Evolutionary conservation across 2,113 vertebrate genomes (phyloP).

Genomic region (Pelecanus crispus): DNA sequence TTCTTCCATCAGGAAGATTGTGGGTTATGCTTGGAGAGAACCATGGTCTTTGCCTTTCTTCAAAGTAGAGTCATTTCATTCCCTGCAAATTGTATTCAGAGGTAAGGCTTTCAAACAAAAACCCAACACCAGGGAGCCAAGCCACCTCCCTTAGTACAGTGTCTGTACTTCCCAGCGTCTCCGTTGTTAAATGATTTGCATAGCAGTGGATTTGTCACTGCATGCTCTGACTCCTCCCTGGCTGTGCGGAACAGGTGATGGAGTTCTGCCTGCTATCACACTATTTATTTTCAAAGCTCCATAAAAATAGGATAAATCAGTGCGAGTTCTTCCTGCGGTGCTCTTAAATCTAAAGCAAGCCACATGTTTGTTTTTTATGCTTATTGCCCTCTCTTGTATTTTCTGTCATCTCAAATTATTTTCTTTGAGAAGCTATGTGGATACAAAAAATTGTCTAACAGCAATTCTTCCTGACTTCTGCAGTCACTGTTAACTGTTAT

Average conservation of each 20-base stretch:
- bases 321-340: neutral
- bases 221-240: neutral
- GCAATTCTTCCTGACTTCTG: neutral
- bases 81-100: neutral
- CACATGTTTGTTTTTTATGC: neutral
- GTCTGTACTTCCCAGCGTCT: neutral
- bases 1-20: neutral
- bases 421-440: neutral
- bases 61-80: neutral
- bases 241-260: neutral
- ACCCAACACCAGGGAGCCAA: neutral
- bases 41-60: neutral
- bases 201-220: neutral
- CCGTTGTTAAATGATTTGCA: neutral
- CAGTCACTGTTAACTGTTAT: neutral
- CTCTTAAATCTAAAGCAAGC: neutral
- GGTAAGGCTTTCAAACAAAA: neutral
- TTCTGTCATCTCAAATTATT: neutral
- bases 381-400: neutral
- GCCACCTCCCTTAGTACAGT: neutral
- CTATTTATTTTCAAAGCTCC: neutral
- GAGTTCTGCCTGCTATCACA: neutral
- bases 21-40: neutral
- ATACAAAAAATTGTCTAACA: neutral
- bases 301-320: neutral